Conservation (phyloP, 2,888 invertebrate genomes). For the Spodoptera littoralis region DNA sequence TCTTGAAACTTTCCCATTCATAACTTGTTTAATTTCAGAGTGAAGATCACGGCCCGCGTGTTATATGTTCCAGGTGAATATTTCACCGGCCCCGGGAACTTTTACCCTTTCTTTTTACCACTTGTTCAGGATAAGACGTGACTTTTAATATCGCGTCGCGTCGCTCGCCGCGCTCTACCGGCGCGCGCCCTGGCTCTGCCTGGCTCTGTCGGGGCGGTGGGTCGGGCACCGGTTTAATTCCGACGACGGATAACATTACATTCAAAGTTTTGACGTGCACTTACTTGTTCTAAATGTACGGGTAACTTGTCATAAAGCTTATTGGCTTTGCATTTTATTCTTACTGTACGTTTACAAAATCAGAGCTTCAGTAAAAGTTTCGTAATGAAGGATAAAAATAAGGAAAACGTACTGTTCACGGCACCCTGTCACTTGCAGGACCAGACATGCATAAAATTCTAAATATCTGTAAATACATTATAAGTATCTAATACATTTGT, state of each 20-base stretch:
- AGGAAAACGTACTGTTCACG: too few species aligned
- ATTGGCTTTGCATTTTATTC: too few species aligned
- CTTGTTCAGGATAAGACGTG: constrained; percentile 67
- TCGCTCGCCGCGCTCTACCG: constrained; percentile 17
- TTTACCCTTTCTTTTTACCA: constrained; percentile 69
- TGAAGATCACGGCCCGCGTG: constrained; percentile 65
- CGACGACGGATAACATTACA: constrained; percentile 44
- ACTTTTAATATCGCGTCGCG: constrained; percentile 69
- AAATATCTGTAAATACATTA: constrained; percentile 1
- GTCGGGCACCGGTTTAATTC: constrained; percentile 47
- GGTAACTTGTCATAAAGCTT: constrained; percentile 15
- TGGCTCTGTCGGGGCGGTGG: constrained; percentile 4
- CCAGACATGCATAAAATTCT: neutral
- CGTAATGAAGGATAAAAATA: too few species aligned
- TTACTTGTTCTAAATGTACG: constrained; percentile 30
- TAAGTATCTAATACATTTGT: too few species aligned
- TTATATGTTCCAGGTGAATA: constrained; percentile 73
- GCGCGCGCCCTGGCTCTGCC: constrained; percentile 5
- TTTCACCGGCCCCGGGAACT: constrained; percentile 62
- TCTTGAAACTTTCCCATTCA: constrained; percentile 70
- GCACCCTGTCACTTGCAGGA: too few species aligned
- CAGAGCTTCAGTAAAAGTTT: too few species aligned
- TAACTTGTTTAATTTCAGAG: constrained; percentile 78
- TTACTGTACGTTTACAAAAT: too few species aligned
- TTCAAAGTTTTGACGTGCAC: constrained; percentile 48